Base-by-base conservation (phyloP, 1,140 invertebrate genomes). In the Aphaenogaster ashmeadi region DNA sequence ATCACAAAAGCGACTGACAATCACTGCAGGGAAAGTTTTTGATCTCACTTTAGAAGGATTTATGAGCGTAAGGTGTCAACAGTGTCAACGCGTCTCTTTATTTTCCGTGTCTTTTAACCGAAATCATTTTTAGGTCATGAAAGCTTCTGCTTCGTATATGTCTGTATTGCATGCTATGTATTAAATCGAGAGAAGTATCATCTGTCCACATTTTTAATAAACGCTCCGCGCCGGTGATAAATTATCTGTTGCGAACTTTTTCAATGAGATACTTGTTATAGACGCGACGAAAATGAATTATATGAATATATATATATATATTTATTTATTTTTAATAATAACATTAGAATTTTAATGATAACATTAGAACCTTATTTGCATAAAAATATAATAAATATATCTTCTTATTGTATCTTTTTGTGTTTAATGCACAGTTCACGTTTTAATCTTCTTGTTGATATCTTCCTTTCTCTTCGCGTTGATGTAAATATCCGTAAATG, bases 11-110 rank as follows among this genome's bases (percentile, higher is more conserved):
- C 38, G 21, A 21, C 64, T 90, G 36, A 87, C 74, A 38, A 84
- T 91, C 18, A 87, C 84, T 0, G 79, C 78, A 9, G 89, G 89
- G 38, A 89, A 89, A 85, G 54, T 87, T 44, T 36, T 78, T n/a
- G 62, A 88, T 18, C 47, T 90, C 9, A 89, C 87, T 44, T 66
- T 90, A 8, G 41, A 86, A 71, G 33, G 75, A 3, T 91, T 90
- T 66, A 47, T 88, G 47, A 83, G 27, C 18, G 87, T 90, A 86
- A 85, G 87, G 71, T 56, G 18, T 66, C 13, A 8, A 21, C 9
- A 5, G 13, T 8, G 11, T 13, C 54, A 2, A 58, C 8, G 2
- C 21, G 11, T 41, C 3, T 27, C 0, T 18, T 33, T 15, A 41
- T 33, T 36, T n/a, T 50, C 7, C 27, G 11, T 5, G 7, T 79